Conservation (phyloP, 2,113 vertebrate species). For the Erythrolamprus reginae region DNA sequence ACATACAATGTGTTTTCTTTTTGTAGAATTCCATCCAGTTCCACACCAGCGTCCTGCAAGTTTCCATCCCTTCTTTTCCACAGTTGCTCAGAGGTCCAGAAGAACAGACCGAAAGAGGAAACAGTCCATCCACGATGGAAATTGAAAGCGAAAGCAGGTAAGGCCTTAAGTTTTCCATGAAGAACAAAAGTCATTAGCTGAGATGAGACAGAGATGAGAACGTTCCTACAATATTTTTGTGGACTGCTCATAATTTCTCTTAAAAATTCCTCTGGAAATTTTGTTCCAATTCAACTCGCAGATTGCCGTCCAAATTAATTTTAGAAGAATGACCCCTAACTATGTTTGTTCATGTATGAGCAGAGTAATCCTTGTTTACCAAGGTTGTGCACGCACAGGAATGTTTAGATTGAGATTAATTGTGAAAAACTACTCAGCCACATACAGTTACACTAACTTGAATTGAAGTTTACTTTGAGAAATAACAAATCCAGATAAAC, state of each 20-base stretch:
- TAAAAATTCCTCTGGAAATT: neutral
- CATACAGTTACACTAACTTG: too few species aligned
- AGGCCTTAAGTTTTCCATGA: neutral
- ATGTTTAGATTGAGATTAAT: too few species aligned
- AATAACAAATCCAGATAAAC: too few species aligned
- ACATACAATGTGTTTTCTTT: accelerated
- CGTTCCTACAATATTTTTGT: neutral
- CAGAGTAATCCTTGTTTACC: too few species aligned
- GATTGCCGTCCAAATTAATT: neutral
- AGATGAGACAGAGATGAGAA: neutral
- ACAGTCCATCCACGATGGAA: conserved; percentile 53
- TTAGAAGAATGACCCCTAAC: neutral
- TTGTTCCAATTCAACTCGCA: neutral
- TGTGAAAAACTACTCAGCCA: too few species aligned
- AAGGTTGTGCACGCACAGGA: too few species aligned
- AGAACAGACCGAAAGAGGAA: conserved; percentile 52
- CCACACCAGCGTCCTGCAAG: conserved; percentile 69
- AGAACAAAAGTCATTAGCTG: too few species aligned
- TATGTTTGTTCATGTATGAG: too few species aligned
- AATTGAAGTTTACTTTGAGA: too few species aligned
- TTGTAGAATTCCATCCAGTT: conserved; percentile 60
- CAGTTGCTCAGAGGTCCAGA: conserved; percentile 50
- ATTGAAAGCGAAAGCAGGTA: conserved; percentile 65
- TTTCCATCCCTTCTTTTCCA: conserved; percentile 66
- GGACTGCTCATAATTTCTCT: neutral